Conservation (phyloP, 2,888 invertebrate genomes). For the Cosmia pyralina region DNA sequence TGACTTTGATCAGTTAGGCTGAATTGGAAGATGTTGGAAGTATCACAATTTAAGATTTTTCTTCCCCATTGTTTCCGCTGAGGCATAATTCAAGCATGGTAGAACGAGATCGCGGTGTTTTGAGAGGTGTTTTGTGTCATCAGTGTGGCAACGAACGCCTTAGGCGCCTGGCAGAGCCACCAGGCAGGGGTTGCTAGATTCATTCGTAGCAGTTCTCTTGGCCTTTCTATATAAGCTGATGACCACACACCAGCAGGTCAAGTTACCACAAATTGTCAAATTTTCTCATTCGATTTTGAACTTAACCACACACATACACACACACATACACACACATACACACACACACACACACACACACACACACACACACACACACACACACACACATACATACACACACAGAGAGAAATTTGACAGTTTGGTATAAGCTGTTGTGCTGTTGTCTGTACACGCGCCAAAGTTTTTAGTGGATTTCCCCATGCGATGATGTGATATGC, state of each 20-base stretch:
- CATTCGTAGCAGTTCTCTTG: background rate
- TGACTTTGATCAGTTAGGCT: background rate
- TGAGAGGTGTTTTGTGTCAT: background rate
- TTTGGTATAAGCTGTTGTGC: no score
- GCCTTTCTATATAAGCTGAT: background rate
- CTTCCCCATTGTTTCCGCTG: background rate
- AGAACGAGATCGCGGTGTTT: background rate
- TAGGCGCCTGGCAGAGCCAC: no score
- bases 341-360: no score
- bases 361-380: no score
- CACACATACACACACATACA: rapidly evolving
- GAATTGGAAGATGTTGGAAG: background rate
- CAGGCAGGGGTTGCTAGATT: rapidly evolving
- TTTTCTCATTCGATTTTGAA: no score
- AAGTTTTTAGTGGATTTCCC: no score
- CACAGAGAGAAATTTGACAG: no score
- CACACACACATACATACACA: no score
- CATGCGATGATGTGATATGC: background rate
- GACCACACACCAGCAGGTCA: no score
- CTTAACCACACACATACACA: no score
- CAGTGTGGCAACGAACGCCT: background rate
- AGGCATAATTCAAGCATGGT: background rate
- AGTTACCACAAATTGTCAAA: no score
- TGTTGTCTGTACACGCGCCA: no score
- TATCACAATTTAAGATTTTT: background rate